Conservation (phyloP, 53 echinoderm and acorn worm species). For the Crossaster papposus region DNA sequence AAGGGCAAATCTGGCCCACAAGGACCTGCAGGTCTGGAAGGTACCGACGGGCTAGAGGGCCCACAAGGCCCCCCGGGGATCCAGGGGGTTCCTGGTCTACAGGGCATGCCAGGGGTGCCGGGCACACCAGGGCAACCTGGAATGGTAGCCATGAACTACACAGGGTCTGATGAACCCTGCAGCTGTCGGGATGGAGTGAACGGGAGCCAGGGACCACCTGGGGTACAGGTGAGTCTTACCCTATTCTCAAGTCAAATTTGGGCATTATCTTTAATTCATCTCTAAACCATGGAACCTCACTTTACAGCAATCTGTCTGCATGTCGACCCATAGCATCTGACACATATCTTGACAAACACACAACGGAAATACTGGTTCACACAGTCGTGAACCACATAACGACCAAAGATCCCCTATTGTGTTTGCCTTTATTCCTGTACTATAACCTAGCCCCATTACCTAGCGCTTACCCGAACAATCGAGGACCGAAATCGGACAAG, state of each 20-base stretch:
- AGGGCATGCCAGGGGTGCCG: slow-evolving; percentile 41
- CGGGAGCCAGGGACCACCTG: slow-evolving; percentile 72
- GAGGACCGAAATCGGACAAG: too few relatives aligned
- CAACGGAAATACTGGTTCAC: too few relatives aligned
- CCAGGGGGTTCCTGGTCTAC: slow-evolving; percentile 63
- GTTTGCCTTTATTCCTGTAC: too few relatives aligned
- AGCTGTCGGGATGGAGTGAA: slow-evolving; percentile 67
- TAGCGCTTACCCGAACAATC: too few relatives aligned
- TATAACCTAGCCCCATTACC: too few relatives aligned
- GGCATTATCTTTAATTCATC: too few relatives aligned
- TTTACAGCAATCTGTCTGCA: too few relatives aligned
- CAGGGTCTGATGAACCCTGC: slow-evolving; percentile 14
- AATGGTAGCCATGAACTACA: slow-evolving; percentile 42
- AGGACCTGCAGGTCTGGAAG: slow-evolving; percentile 59
- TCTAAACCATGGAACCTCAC: too few relatives aligned
- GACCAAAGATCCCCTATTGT: too few relatives aligned
- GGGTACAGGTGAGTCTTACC: slow-evolving; percentile 57
- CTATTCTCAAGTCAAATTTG: not conserved
- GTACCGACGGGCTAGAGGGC: slow-evolving; percentile 67
- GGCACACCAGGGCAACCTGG: slow-evolving; percentile 43
- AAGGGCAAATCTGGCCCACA: slow-evolving; percentile 37
- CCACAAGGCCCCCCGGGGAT: slow-evolving; percentile 63
- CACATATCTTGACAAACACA: too few relatives aligned
- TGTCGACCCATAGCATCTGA: too few relatives aligned
- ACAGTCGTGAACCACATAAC: too few relatives aligned